These are phyloP conservation scores for Serranus cabrilla DNA, from an alignment of 2,797 vertebrate genomes.

Conservation along the genomic window DNA sequence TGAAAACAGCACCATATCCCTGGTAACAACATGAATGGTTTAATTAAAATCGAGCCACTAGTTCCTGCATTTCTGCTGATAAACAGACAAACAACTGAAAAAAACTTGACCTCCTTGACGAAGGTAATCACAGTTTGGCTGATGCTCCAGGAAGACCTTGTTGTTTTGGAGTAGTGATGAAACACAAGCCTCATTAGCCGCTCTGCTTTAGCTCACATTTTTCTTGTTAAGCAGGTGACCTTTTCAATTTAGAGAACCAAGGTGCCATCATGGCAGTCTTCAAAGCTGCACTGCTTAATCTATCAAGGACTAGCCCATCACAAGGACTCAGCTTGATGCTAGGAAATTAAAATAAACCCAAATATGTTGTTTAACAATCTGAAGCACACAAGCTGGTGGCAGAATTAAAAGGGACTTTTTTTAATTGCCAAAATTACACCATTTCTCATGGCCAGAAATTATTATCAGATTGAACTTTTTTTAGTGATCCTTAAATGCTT, in stretches of 20 bases:
- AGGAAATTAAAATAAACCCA: neutral
- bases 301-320: slow-evolving; percentile 2
- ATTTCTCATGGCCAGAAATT: too few species aligned
- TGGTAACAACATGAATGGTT: too few species aligned
- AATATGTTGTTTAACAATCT: neutral
- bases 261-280: neutral
- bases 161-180: slow-evolving; percentile 12
- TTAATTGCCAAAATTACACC: too few species aligned
- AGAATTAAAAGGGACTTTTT: too few species aligned
- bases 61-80: too few species aligned
- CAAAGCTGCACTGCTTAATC: slow-evolving; percentile 15
- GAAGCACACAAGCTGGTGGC: too few species aligned
- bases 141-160: slow-evolving; percentile 13
- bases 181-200: slow-evolving; percentile 46
- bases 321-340: neutral
- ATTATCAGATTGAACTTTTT: too few species aligned
- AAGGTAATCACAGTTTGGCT: slow-evolving; percentile 17
- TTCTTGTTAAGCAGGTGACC: slow-evolving; percentile 28
- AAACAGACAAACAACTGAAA: too few species aligned
- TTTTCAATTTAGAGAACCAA: slow-evolving; percentile 29
- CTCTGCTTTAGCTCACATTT: slow-evolving; percentile 27
- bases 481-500: too few species aligned
- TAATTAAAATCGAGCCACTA: too few species aligned
- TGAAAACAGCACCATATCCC: too few species aligned
- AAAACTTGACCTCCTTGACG: too few species aligned